These are phyloP conservation scores for Sarcoramphus papa DNA, from an alignment of 2,797 vertebrate species.

Conservation along the genomic window DNA sequence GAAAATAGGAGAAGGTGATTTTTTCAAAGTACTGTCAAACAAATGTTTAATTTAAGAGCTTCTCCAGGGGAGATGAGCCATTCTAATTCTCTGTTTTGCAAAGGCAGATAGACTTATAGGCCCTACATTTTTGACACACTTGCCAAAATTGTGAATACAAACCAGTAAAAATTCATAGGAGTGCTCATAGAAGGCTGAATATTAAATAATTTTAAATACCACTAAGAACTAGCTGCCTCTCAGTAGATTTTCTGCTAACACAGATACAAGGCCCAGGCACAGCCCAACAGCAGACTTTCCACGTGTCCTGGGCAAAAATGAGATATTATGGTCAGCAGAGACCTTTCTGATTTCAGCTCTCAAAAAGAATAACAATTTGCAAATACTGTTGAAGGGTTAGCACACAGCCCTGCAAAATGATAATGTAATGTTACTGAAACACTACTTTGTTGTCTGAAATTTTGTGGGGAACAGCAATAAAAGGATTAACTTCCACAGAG, in stretches of 20 bases:
- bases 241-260: neutral
- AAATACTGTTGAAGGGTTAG: neutral
- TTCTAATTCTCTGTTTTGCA: neutral
- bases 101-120: neutral
- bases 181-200: neutral
- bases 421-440: neutral
- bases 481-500: constrained; percentile 16
- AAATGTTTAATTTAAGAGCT: neutral
- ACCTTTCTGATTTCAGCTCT: neutral
- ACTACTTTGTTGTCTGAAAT: neutral
- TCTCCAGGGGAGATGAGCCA: neutral
- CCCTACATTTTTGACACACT: neutral
- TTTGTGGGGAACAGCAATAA: neutral
- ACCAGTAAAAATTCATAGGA: neutral
- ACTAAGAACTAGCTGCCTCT: neutral
- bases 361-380: neutral
- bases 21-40: neutral
- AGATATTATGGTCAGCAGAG: neutral
- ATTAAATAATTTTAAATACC: neutral
- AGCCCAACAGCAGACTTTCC: neutral
- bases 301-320: neutral
- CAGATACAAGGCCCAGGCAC: neutral
- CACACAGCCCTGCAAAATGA: neutral
- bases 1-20: neutral
- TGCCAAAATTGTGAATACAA: neutral